Conservation (phyloP, 2,113 vertebrate genomes). For the Mobula hypostoma region DNA sequence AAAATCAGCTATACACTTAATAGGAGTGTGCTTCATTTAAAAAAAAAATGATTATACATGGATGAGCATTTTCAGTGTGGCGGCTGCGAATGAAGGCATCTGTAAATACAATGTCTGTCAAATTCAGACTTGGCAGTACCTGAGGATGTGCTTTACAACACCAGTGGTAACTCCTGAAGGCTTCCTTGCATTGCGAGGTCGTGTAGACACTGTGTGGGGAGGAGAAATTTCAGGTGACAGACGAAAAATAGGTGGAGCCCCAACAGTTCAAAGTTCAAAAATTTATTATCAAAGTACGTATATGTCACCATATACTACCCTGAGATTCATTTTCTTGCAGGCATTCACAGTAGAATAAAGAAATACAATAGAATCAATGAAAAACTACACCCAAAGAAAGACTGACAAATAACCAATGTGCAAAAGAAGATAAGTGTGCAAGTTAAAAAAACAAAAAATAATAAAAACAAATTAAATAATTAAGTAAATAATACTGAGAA, state of each 20-base stretch:
- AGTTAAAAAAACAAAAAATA: too few species aligned
- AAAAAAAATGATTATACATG: constrained; percentile 12
- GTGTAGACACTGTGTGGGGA: constrained; percentile 33
- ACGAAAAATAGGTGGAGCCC: constrained; percentile 30
- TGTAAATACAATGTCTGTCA: constrained; percentile 27
- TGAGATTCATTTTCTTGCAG: too few species aligned
- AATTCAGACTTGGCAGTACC: constrained; percentile 35
- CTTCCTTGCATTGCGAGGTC: constrained; percentile 36
- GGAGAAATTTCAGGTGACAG: constrained; percentile 35
- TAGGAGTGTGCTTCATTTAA: background rate
- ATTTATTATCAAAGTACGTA: too few species aligned
- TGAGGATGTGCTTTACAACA: constrained; percentile 36
- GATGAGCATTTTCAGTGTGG: background rate
- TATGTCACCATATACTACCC: too few species aligned
- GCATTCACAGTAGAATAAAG: too few species aligned
- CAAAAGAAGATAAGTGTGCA: too few species aligned
- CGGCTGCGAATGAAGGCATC: constrained; percentile 6
- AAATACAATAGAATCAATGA: too few species aligned
- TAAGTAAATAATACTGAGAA: too few species aligned
- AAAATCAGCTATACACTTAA: constrained; percentile 4
- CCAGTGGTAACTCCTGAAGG: constrained; percentile 33
- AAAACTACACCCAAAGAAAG: too few species aligned
- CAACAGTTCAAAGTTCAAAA: background rate
- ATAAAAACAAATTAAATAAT: too few species aligned
- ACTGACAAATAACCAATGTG: too few species aligned